A percentile compares a stretch with the other conserved stretches of the same genome.
These are phyloP conservation scores for Microdon myrmicae DNA, from an alignment of 2,888 invertebrate genomes.

Conservation along the genomic window DNA sequence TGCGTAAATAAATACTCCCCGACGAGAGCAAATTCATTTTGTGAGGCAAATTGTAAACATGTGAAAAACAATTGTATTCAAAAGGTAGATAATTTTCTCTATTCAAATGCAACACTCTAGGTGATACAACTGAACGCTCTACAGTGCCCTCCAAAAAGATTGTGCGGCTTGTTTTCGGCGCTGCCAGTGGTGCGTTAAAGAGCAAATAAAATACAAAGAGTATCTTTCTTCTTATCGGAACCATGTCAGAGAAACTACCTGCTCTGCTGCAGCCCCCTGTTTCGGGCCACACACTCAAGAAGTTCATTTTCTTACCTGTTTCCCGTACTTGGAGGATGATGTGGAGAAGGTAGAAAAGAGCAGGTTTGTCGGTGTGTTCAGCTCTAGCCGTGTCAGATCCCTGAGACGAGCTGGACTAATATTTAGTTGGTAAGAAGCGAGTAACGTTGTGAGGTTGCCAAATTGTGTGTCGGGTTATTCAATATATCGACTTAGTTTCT, in stretches of 20 bases:
- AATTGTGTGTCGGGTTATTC: conserved; percentile 18
- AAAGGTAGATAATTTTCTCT: too few relatives aligned
- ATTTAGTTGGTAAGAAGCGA: conserved; percentile 36
- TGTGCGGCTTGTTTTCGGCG: conserved; percentile 1
- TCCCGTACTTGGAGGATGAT: too few relatives aligned
- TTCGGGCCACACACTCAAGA: conserved; percentile 6
- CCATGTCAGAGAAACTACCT: conserved; percentile 14
- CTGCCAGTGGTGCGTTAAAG: conserved; percentile 6
- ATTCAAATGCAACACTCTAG: too few relatives aligned
- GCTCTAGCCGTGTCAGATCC: conserved; percentile 14
- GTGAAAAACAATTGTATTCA: too few relatives aligned
- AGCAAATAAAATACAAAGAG: conserved; percentile 13
- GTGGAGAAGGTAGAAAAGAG: conserved; percentile 1
- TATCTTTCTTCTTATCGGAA: background rate
- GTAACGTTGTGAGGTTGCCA: conserved; percentile 24
- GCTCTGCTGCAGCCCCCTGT: conserved; percentile 5
- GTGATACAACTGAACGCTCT: conserved; percentile 14
- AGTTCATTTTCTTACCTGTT: conserved; percentile 10
- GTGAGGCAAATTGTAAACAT: too few relatives aligned
- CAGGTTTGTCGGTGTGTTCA: conserved; percentile 1
- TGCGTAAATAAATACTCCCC: too few relatives aligned
- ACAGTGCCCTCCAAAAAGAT: background rate
- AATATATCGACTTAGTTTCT: conserved; percentile 14
- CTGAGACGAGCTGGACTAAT: conserved; percentile 8
- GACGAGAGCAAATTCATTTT: too few relatives aligned